Percentiles rank a stretch among this genome's conserved stretches.
Conservation (phyloP, 2,888 invertebrate genomes). For the Melanophora roralis region DNA sequence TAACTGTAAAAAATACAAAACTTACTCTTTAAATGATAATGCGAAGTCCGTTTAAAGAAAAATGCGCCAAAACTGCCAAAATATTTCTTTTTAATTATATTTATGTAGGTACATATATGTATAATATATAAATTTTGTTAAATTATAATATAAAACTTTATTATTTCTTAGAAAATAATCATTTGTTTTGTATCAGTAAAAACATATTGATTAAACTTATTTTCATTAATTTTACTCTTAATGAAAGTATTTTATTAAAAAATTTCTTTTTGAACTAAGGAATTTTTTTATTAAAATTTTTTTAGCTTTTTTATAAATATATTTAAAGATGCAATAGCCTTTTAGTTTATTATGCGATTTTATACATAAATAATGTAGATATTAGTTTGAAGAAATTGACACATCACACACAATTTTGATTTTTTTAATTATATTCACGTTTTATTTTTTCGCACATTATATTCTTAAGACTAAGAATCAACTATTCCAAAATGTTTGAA, state of each 20-base stretch:
- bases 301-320: neutral
- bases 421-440: neutral
- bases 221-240: conserved; percentile 62
- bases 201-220: conserved; percentile 34
- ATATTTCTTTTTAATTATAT: neutral
- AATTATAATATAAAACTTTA: conserved; percentile 61
- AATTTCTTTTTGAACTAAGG: conserved; percentile 4
- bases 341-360: too few relatives aligned
- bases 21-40: conserved; percentile 13
- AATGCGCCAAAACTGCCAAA: conserved; percentile 62
- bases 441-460: conserved; percentile 11
- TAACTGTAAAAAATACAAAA: conserved; percentile 39
- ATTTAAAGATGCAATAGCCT: neutral
- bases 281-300: conserved; percentile 3
- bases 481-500: neutral
- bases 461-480: neutral
- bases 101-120: neutral
- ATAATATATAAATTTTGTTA: conserved; percentile 6
- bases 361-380: too few relatives aligned
- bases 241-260: conserved; percentile 48
- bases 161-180: conserved; percentile 65
- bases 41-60: conserved; percentile 17
- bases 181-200: conserved; percentile 58
- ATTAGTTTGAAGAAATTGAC: too few relatives aligned
- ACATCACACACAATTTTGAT: too few relatives aligned